phyloP scores from a whole-genome alignment of 2,888 invertebrate genomes.

The Megalurothrips usitatus region DNA sequence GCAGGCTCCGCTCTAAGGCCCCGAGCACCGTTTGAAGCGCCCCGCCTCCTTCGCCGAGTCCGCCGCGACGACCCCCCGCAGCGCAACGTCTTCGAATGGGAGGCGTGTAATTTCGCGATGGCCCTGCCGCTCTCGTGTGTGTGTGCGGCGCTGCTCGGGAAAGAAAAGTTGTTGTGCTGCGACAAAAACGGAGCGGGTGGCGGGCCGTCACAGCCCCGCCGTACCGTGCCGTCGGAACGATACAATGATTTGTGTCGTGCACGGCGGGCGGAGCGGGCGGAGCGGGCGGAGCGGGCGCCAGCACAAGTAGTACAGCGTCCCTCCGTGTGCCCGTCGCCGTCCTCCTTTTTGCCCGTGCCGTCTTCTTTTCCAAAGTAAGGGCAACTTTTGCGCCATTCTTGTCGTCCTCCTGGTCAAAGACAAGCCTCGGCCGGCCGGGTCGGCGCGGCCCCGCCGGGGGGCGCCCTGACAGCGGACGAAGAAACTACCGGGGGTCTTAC shows the following conservation, averaged over 20 bases:
- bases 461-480: background rate
- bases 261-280: background rate
- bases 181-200: background rate
- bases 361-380: background rate
- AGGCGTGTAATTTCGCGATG: slow-evolving; percentile 7
- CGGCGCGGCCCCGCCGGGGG: too few relatives aligned
- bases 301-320: background rate
- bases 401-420: slow-evolving; percentile 4
- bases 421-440: background rate
- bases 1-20: background rate
- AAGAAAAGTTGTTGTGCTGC: too few relatives aligned
- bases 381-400: slow-evolving; percentile 24
- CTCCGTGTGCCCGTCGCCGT: background rate
- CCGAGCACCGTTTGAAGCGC: too few relatives aligned
- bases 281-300: background rate
- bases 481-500: background rate
- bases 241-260: slow-evolving; percentile 9
- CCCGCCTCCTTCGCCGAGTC: background rate
- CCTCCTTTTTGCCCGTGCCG: background rate
- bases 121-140: background rate
- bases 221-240: background rate
- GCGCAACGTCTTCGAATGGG: background rate
- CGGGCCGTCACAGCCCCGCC: background rate
- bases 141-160: background rate
- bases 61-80: too few relatives aligned